Evolutionary conservation across 2,113 vertebrate species (phyloP).

Genomic region (Ursus arctos): DNA sequence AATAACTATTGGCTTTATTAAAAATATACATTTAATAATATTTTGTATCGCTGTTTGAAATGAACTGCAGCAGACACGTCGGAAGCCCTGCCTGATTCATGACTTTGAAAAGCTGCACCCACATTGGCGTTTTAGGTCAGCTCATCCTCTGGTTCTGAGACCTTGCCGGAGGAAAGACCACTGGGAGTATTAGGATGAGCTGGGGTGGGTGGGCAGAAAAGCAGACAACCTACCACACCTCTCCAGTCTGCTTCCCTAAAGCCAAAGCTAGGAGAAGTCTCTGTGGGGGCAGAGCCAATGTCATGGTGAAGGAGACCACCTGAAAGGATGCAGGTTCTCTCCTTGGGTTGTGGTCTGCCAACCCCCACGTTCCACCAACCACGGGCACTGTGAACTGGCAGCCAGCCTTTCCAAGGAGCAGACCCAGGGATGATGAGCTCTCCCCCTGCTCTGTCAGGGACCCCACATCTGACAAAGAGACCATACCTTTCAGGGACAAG

Average conservation of each 20-base stretch:
- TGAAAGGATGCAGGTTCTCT: not conserved
- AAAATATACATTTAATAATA: slow-evolving; percentile 91
- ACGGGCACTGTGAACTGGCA: not conserved
- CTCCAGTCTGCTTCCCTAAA: not conserved
- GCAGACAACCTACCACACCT: not conserved
- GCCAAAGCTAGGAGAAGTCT: not conserved
- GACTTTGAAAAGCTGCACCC: slow-evolving; percentile 44
- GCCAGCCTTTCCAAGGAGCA: not conserved
- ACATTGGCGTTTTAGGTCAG: not conserved
- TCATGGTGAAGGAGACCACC: not conserved
- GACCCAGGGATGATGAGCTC: not conserved
- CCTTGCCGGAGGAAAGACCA: not conserved
- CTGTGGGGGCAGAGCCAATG: not conserved
- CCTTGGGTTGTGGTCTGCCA: not conserved
- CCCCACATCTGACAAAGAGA: not conserved
- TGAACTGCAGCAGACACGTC: slow-evolving; percentile 43
- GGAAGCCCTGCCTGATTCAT: not conserved
- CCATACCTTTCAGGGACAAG: not conserved
- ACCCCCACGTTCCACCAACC: not conserved
- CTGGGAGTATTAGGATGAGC: not conserved
- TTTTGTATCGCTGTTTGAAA: slow-evolving; percentile 86
- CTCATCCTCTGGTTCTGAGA: not conserved
- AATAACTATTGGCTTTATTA: slow-evolving; percentile 92
- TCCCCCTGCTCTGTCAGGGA: not conserved
- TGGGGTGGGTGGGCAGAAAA: not conserved